Conservation (phyloP, 2,888 invertebrate genomes). For the Pandemis corylana region DNA sequence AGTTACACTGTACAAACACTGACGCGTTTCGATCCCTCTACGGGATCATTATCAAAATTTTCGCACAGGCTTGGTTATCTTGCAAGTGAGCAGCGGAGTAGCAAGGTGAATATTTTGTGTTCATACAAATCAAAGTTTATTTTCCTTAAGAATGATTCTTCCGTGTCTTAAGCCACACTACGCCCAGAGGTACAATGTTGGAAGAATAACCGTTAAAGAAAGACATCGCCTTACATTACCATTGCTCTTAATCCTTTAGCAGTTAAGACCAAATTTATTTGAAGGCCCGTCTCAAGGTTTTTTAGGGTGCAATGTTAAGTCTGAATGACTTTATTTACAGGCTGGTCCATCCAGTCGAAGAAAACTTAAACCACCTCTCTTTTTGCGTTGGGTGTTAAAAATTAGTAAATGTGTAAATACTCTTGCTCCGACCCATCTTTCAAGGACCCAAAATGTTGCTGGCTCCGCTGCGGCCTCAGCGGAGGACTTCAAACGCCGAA, state of each 20-base stretch:
- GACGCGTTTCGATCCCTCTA: too few species aligned
- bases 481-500: too few species aligned
- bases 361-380: not conserved
- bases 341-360: not conserved
- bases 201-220: slow-evolving; percentile 41
- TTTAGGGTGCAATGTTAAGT: slow-evolving; percentile 3
- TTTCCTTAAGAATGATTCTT: not conserved
- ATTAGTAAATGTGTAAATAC: not conserved
- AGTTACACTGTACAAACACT: too few species aligned
- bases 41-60: too few species aligned
- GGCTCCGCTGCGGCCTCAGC: too few species aligned
- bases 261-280: slow-evolving; percentile 33
- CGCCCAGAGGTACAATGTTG: slow-evolving; percentile 19
- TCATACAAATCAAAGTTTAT: too few species aligned
- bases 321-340: not conserved
- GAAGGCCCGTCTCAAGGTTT: slow-evolving; percentile 10
- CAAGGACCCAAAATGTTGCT: too few species aligned
- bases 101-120: too few species aligned
- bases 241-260: slow-evolving; percentile 35
- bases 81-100: too few species aligned
- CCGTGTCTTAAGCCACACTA: slow-evolving; percentile 16
- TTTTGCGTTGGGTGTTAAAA: not conserved
- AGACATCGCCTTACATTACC: slow-evolving; percentile 40
- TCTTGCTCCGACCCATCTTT: too few species aligned
- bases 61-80: too few species aligned